Base-by-base conservation (phyloP, 2,888 invertebrate species). In the Tiliacea citrago region DNA sequence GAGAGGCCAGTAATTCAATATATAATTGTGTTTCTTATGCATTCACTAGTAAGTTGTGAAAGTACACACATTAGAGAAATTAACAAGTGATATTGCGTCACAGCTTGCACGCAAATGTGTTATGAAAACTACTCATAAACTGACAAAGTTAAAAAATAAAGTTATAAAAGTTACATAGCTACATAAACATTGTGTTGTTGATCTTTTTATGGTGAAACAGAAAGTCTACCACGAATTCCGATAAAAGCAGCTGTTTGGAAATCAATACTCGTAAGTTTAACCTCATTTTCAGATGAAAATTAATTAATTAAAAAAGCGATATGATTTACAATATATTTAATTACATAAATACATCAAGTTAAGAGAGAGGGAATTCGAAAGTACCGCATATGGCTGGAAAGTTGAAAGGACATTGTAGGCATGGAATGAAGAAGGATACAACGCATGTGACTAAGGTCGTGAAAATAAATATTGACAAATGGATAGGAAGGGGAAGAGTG, bases 51-150 rank as follows among this genome's bases (percentile, higher is more conserved):
- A 61, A 10, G 21, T 53, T 29, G 42, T 72, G 18, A 24, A 35
- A 73, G 21, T 35, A 75, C 10, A 75, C 49, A 60, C 49, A 73
- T 74, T 74, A 74, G 29, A 13, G 16, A 16, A 45, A 74, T 74
- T 51, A 35, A 60, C 29, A 53, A 61, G 12, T 24, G 1, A 53
- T 21, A 51, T 24, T 35, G 49, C n/a, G 13, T 39, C 8, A 35
- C 45, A 51, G 9, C 2, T 39, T 0, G 24, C 12, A 18, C n/a
- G 66, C 16, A 42, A 62, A 42, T 45, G 10, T 6, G 24, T 24
- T 18, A 18, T 7, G 10, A 1, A 24, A 45, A 45, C 18, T 24
- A 18, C 12, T 45, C 24, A 42, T 16, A 39, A 42, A 42, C 9
- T 18, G 3, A 62, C 1, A 63, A 45, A 18, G 10, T 5, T 1